Evolutionary conservation across 2,113 vertebrate species (phyloP).

Genomic region (Amblyopsis rosae): DNA sequence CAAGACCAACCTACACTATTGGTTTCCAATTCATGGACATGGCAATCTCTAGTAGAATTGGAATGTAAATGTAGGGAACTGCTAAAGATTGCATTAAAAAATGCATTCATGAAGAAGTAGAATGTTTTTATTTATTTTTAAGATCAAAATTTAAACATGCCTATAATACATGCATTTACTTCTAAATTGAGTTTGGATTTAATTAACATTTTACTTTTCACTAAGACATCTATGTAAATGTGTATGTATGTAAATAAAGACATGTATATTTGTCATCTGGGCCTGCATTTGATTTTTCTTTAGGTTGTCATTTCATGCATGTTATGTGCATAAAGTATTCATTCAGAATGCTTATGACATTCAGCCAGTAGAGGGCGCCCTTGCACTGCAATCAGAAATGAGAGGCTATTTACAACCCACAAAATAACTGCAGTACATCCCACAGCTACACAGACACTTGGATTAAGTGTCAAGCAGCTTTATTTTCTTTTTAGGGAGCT

Average conservation of each 20-base stretch:
- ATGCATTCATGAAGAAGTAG: too few species aligned
- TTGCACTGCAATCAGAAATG: slow-evolving; percentile 45
- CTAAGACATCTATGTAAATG: not conserved
- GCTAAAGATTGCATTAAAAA: not conserved
- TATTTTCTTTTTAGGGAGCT: slow-evolving; percentile 57
- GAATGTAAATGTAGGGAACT: not conserved
- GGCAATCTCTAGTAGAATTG: not conserved
- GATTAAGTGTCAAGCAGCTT: slow-evolving; percentile 62
- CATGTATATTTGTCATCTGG: slow-evolving; percentile 2
- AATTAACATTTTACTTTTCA: not conserved
- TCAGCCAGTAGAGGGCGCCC: slow-evolving; percentile 68
- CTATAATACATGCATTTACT: not conserved
- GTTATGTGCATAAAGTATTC: not conserved
- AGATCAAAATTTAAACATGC: slow-evolving; percentile 4
- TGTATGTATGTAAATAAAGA: slow-evolving; percentile 62
- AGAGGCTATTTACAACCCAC: slow-evolving; percentile 3
- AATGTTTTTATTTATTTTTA: too few species aligned
- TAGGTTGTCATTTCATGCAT: not conserved
- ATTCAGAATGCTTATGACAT: slow-evolving; percentile 4
- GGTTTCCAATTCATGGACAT: too few species aligned
- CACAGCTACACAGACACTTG: slow-evolving; percentile 45
- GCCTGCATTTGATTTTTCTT: too few species aligned
- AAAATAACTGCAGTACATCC: slow-evolving; percentile 22
- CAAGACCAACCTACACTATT: too few species aligned
- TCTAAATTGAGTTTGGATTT: not conserved